A percentile compares a stretch with the other conserved stretches of the same genome.
Conservation (phyloP, 2,797 vertebrate species). For the Gadopsis bispinosus region DNA sequence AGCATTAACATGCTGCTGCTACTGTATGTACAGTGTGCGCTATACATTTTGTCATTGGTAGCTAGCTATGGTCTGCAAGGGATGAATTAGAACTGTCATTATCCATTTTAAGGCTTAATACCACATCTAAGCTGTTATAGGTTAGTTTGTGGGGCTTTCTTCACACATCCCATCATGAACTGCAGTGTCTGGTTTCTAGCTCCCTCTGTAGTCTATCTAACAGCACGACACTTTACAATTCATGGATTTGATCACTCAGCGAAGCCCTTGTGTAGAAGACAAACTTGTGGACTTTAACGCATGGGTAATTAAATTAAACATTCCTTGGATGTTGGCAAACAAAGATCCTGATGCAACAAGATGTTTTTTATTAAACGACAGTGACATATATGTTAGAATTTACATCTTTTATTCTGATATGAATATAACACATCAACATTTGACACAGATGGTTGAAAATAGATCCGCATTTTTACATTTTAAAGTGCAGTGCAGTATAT, state of each 20-base stretch:
- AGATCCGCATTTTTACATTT: conserved; percentile 21
- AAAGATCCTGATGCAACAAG: neutral
- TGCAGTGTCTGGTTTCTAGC: conserved; percentile 26
- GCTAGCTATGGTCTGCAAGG: neutral
- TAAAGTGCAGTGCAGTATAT: conserved; percentile 50
- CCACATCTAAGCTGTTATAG: neutral
- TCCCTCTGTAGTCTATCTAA: conserved; percentile 51
- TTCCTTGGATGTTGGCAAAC: neutral
- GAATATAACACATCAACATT: conserved; percentile 35
- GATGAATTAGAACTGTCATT: neutral
- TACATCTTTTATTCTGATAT: conserved; percentile 41
- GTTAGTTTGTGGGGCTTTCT: neutral
- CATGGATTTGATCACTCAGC: neutral
- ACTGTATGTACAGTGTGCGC: too few species aligned
- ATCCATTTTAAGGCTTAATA: neutral
- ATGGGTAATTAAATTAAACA: too few species aligned
- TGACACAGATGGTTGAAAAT: conserved; percentile 39
- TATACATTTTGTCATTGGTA: neutral
- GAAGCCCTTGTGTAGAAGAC: neutral
- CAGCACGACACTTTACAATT: conserved; percentile 6
- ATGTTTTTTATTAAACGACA: conserved; percentile 4
- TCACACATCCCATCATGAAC: neutral
- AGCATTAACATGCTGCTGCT: neutral
- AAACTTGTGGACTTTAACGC: too few species aligned
- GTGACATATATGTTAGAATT: neutral